These are phyloP conservation scores for Lethenteron camtschaticum DNA, from an alignment of 2,113 vertebrate species.

Conservation along the genomic window DNA sequence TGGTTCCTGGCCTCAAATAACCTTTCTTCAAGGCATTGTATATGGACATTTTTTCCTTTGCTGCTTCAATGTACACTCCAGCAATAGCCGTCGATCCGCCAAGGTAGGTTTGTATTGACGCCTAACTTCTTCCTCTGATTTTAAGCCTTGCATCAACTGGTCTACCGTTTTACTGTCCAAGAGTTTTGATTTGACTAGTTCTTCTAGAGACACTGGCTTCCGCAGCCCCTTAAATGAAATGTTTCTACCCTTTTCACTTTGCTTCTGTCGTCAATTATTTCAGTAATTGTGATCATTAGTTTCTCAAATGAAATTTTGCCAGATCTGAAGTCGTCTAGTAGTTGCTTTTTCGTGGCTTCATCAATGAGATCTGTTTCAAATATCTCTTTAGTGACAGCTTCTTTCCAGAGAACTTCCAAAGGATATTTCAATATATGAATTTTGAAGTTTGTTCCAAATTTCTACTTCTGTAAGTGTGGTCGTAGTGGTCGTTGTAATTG, in stretches of 20 bases:
- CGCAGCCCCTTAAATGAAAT: neutral
- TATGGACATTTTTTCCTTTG: constrained; percentile 12
- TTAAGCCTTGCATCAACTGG: constrained; percentile 20
- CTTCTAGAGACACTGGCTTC: constrained; percentile 23
- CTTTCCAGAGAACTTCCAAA: constrained; percentile 33
- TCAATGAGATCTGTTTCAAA: constrained; percentile 76
- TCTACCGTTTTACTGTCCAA: constrained; percentile 34
- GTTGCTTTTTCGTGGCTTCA: constrained; percentile 37
- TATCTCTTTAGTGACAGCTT: constrained; percentile 66
- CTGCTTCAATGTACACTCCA: neutral
- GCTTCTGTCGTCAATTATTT: neutral
- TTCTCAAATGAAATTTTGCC: constrained; percentile 73
- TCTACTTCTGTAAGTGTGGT: constrained; percentile 53
- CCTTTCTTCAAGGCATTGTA: constrained; percentile 22
- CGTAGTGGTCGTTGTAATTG: constrained; percentile 45
- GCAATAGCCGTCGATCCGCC: neutral
- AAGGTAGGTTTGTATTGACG: neutral
- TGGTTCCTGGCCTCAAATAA: constrained; percentile 25
- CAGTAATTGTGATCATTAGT: constrained; percentile 28
- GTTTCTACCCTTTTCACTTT: constrained; percentile 18
- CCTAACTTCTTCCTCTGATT: neutral
- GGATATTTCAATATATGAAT: constrained; percentile 52
- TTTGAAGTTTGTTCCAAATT: constrained; percentile 50
- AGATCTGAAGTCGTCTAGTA: constrained; percentile 60
- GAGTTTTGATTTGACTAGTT: constrained; percentile 35